phyloP scores from a whole-genome alignment of 2,888 invertebrate genomes.

The Megalurothrips usitatus region DNA sequence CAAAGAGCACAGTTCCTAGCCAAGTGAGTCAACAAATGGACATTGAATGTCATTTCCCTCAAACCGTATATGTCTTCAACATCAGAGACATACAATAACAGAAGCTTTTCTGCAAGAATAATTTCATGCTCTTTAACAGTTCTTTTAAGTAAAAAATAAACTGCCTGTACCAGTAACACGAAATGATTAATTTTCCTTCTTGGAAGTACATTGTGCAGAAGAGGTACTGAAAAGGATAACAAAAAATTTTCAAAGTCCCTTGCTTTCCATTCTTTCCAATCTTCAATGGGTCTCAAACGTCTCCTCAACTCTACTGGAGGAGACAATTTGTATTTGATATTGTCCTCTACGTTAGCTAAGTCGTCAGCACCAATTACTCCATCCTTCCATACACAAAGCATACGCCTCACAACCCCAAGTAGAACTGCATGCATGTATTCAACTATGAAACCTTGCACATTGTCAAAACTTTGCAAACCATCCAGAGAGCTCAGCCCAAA shows the following conservation, averaged over 20 bases:
- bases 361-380: neutral
- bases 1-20: neutral
- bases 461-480: neutral
- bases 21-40: neutral
- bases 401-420: neutral
- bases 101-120: neutral
- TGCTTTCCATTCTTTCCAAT: neutral
- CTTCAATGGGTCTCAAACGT: neutral
- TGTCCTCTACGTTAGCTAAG: neutral
- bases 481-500: neutral
- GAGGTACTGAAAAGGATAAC: neutral
- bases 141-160: neutral
- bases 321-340: neutral
- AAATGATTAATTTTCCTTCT: neutral
- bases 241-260: neutral
- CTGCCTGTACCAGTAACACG: neutral
- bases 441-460: neutral
- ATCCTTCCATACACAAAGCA: neutral
- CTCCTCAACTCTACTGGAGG: neutral
- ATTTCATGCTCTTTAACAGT: neutral
- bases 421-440: neutral
- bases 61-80: neutral
- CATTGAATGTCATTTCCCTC: neutral
- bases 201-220: neutral
- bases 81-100: neutral